Conservation (phyloP, 2,113 vertebrate genomes). For the Willisornis vidua region DNA sequence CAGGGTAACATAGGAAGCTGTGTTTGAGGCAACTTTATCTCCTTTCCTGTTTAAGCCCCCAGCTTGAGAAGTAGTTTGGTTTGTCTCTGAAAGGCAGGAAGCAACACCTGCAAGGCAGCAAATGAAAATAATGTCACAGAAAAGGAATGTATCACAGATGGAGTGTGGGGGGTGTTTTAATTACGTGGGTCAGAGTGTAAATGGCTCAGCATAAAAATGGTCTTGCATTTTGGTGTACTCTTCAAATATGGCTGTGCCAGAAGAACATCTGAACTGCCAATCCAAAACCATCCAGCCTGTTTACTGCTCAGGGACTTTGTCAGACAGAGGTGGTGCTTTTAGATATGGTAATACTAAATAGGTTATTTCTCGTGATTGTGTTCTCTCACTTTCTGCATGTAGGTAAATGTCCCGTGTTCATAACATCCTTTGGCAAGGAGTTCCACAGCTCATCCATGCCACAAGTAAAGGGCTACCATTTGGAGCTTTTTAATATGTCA, state of each 20-base stretch:
- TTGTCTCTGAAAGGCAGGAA: conserved; percentile 50
- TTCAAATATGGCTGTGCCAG: neutral
- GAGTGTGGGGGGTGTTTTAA: neutral
- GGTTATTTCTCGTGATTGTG: neutral
- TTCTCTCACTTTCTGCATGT: neutral
- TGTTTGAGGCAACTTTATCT: conserved; percentile 10
- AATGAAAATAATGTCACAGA: neutral
- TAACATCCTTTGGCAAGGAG: neutral
- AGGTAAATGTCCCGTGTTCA: neutral
- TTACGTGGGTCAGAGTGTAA: neutral
- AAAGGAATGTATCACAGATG: neutral
- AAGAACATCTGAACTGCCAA: neutral
- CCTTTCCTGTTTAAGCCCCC: conserved; percentile 32
- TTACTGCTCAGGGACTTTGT: neutral
- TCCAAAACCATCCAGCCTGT: neutral
- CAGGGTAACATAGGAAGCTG: neutral
- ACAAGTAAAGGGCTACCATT: neutral
- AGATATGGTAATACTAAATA: neutral
- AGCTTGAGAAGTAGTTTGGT: neutral
- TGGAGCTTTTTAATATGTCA: neutral
- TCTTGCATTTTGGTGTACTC: neutral
- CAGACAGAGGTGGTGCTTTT: neutral
- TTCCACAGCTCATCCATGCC: neutral
- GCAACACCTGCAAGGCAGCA: conserved; percentile 57
- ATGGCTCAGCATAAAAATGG: neutral